Evolutionary conservation across 2,797 vertebrate genomes (phyloP).

Genomic region (Antrozous pallidus): DNA sequence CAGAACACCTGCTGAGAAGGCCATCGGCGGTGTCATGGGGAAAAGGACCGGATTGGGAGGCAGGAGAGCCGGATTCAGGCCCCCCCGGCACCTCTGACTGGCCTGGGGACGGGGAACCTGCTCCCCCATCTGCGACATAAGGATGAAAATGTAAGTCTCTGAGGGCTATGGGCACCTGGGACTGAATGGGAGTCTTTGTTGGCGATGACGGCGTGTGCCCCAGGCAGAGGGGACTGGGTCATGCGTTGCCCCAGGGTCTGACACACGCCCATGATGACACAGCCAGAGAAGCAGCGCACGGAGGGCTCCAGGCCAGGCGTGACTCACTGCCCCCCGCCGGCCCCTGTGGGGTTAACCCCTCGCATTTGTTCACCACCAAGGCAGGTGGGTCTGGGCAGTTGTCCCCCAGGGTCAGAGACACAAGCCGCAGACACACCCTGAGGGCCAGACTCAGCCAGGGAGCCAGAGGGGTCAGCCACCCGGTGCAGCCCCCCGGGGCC

Average conservation of each 20-base stretch:
- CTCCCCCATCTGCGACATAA: neutral
- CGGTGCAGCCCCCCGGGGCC: neutral
- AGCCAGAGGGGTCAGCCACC: neutral
- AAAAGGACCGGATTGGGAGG: neutral
- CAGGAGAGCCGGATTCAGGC: neutral
- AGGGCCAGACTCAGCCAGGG: neutral
- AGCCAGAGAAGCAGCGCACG: neutral
- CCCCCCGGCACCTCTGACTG: too few relatives aligned
- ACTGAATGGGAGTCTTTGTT: neutral
- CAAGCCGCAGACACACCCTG: neutral
- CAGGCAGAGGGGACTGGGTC: rapidly evolving
- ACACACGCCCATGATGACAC: neutral
- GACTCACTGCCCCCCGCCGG: slow-evolving; percentile 10
- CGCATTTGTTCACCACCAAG: slow-evolving; percentile 29
- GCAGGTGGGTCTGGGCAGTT: slow-evolving; percentile 42
- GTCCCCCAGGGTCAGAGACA: neutral
- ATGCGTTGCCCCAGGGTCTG: neutral
- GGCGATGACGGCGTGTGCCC: neutral
- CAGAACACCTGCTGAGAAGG: neutral
- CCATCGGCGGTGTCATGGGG: rapidly evolving
- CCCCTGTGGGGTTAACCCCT: neutral
- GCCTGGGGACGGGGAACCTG: neutral
- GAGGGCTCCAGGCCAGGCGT: neutral
- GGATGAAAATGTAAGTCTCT: neutral
- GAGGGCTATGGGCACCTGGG: neutral